Evolutionary conservation across 1,140 invertebrate genomes (phyloP).

Genomic region (Trissolcus basalis): DNA sequence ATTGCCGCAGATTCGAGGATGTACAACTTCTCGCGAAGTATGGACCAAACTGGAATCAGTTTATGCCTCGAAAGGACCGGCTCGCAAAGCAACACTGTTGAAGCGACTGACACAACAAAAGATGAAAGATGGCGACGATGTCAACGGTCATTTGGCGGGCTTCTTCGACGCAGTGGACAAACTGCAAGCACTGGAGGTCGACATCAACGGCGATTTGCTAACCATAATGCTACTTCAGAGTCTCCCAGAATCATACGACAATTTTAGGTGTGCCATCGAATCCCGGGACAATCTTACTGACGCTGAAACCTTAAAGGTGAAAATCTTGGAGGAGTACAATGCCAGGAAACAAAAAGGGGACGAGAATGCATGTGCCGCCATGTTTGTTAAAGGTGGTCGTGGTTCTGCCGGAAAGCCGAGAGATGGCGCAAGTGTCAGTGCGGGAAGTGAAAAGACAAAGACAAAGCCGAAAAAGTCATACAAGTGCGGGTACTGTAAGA

Average conservation of each 20-base stretch:
- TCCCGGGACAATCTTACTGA: constrained; percentile 7
- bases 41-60: not conserved
- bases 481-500: constrained; percentile 7
- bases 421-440: not conserved
- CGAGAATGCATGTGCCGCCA: not conserved
- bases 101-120: not conserved
- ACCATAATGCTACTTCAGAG: constrained; percentile 14
- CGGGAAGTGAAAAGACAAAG: too few relatives aligned
- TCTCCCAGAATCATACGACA: constrained; percentile 11
- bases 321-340: not conserved
- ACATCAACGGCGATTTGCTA: not conserved
- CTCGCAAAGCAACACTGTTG: not conserved
- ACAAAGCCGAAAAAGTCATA: constrained; percentile 2
- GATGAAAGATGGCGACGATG: not conserved
- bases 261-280: constrained; percentile 14
- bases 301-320: not conserved
- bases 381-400: constrained; percentile 13
- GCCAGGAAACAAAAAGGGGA: not conserved
- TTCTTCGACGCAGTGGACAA: not conserved
- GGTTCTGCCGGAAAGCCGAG: not conserved
- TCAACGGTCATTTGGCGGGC: not conserved
- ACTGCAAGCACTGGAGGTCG: not conserved
- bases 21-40: not conserved
- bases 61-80: not conserved
- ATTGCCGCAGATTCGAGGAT: not conserved